Evolutionary conservation across 1,140 invertebrate species (phyloP), one percentile per base, ranked within the genome.

Genomic region (Bilobella aurantiaca): DNA sequence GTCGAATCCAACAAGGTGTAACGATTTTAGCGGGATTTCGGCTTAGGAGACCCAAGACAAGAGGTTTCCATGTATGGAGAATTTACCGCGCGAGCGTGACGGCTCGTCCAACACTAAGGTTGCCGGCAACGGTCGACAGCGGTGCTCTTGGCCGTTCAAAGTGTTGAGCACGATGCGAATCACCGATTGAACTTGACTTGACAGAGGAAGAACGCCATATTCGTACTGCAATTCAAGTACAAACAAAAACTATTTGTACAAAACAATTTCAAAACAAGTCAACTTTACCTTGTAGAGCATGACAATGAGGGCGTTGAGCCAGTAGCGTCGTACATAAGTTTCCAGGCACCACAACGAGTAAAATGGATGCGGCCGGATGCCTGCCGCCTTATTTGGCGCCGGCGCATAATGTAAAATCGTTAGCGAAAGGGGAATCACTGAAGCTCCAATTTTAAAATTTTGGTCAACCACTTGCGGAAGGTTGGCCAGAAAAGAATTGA

Each of bases 131-230:
- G 87, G 82, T 70, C 86, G 84, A 75, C 91, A 93, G 53, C 86
- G 84, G 82, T 92, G 92, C 76, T 91, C 87, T 74, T 97, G 93
- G 23, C 87, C 85, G 74, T 96, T 89, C 56, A 98, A 76, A 0
- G 93, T 96, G 76, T 95, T 94, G 57, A 98, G 82, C n/a, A 97
- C 88, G 71, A 97, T 91, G 73, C 87, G 84, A 46, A 98, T 86
- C 53, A 96, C 79, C 1, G 86, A 82, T 66, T 90, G 86, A 2
- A 96, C 82, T 73, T 91, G 87, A 29, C 81, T 83, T 73, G 86
- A 89, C 69, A 90, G 80, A 0, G 88, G 84, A n/a, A 87, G 86
- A 61, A 85, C 85, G 63, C 85, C 88, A 75, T 96, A 97, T 72
- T 94, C 89, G 77, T 96, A 97, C 90, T 95, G 76, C 46, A 62